These are phyloP conservation scores for Monomorium pharaonis DNA, from an alignment of 1,140 invertebrate species.

Conservation along the genomic window DNA sequence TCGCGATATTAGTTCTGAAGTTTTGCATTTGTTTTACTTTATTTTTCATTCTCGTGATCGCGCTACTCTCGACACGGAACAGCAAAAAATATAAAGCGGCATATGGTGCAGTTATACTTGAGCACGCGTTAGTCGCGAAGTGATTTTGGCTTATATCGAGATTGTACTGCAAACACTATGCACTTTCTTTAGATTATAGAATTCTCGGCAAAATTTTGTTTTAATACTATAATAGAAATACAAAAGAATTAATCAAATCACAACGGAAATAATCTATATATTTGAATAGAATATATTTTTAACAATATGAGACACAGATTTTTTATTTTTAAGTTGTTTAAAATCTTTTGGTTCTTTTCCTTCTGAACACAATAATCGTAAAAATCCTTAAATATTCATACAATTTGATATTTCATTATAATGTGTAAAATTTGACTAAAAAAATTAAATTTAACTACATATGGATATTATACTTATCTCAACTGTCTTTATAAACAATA, in stretches of 20 bases:
- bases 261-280: not conserved
- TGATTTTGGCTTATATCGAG: conserved; percentile 19
- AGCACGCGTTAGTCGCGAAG: conserved; percentile 5
- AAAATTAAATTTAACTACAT: not conserved
- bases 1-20: conserved; percentile 45
- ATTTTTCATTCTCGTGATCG: conserved; percentile 26
- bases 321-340: not conserved
- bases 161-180: not conserved
- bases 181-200: not conserved
- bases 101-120: conserved; percentile 14
- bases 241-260: not conserved
- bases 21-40: conserved; percentile 41
- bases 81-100: conserved; percentile 38
- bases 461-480: not conserved
- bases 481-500: not conserved
- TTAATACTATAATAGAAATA: not conserved
- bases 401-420: not conserved
- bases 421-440: not conserved
- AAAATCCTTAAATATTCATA: not conserved
- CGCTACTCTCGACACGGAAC: not conserved
- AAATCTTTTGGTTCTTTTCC: not conserved
- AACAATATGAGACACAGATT: not conserved
- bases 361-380: not conserved
- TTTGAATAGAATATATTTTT: not conserved
- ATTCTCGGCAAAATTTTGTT: not conserved